Conservation (phyloP, 2,113 vertebrate genomes). For the Seriola quinqueradiata region DNA sequence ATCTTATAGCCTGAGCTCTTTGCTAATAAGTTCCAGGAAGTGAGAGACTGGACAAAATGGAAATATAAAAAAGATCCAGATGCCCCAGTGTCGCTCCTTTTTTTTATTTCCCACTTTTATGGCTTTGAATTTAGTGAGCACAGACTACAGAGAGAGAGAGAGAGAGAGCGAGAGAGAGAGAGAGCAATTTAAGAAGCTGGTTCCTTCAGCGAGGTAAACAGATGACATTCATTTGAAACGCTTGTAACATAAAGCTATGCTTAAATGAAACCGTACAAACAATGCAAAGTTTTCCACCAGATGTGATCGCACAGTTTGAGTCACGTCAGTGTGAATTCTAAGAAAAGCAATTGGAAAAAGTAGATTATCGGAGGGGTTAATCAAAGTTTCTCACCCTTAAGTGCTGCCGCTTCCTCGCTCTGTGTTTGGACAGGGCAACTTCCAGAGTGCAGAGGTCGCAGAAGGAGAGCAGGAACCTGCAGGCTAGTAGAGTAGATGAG, state of each 20-base stretch:
- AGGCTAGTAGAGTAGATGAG: slow-evolving; percentile 63
- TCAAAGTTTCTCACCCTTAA: slow-evolving; percentile 21
- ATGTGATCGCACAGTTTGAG: not conserved
- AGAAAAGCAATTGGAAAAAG: not conserved
- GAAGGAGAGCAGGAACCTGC: slow-evolving; percentile 60
- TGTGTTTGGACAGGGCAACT: slow-evolving; percentile 41
- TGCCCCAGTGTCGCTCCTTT: slow-evolving; percentile 20
- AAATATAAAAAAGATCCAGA: slow-evolving; percentile 54
- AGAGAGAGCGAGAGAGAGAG: not conserved
- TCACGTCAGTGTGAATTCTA: not conserved
- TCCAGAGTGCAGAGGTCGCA: slow-evolving; percentile 57
- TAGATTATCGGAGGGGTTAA: not conserved
- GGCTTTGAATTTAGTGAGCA: slow-evolving; percentile 46
- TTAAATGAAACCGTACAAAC: not conserved
- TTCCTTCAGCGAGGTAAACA: slow-evolving; percentile 25
- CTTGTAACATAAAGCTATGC: not conserved
- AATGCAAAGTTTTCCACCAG: not conserved
- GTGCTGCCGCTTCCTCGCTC: slow-evolving; percentile 29
- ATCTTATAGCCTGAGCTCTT: slow-evolving; percentile 38
- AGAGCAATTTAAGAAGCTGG: slow-evolving; percentile 23
- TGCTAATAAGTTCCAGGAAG: slow-evolving; percentile 60
- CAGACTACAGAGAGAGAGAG: slow-evolving; percentile 6
- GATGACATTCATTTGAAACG: slow-evolving; percentile 14
- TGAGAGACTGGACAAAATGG: slow-evolving; percentile 52
- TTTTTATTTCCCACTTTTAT: slow-evolving; percentile 23